Conservation (phyloP, 2,888 invertebrate species). For the Neria commutata region DNA sequence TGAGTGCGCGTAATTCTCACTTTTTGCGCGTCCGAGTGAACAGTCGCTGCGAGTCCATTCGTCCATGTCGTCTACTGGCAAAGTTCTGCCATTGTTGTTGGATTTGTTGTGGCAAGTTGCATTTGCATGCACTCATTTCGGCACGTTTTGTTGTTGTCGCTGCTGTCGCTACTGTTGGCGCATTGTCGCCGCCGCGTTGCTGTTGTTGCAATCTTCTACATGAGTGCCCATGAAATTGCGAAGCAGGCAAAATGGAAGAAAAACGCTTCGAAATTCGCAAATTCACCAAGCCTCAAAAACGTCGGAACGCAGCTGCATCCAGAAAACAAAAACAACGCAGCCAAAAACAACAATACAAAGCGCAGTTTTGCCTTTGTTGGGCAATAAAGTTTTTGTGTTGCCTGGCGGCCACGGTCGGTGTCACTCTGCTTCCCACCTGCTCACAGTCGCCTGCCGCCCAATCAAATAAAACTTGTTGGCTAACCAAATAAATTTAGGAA, state of each 20-base stretch:
- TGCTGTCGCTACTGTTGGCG: conserved; percentile 44
- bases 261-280: not conserved
- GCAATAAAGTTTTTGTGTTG: not conserved
- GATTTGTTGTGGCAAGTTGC: not conserved
- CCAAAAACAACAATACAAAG: not conserved
- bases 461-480: too few species aligned
- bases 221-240: conserved; percentile 52
- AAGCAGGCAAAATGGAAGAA: conserved; percentile 19
- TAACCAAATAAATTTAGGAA: too few species aligned
- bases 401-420: too few species aligned
- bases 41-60: too few species aligned
- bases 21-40: conserved; percentile 1
- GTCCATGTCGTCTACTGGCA: too few species aligned
- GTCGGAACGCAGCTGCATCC: not conserved
- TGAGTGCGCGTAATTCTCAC: not conserved
- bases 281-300: not conserved
- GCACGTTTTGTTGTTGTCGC: conserved; percentile 35
- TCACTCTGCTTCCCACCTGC: not conserved
- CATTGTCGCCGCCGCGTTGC: too few species aligned
- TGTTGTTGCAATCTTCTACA: conserved; percentile 52
- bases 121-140: not conserved
- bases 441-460: too few species aligned
- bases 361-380: not conserved
- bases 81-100: not conserved
- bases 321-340: not conserved